Evolutionary conservation across 2,888 invertebrate species (phyloP).

Genomic region (Folsomia manolachei): DNA sequence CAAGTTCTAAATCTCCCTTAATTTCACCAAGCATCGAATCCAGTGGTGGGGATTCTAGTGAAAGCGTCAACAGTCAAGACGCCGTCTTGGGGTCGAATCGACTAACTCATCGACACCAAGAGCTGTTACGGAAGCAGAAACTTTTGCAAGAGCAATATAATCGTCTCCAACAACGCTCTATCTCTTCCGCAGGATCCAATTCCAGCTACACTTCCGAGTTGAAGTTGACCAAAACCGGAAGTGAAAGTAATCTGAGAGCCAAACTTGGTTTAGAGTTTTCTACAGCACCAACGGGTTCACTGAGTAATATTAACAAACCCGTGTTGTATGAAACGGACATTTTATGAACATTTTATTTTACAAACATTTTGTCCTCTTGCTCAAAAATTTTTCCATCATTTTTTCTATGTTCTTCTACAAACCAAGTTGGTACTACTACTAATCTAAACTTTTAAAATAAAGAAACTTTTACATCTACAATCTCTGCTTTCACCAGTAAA

Average conservation of each 20-base stretch:
- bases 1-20: constrained; percentile 81
- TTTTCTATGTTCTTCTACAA: constrained; percentile 32
- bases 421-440: background rate
- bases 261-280: constrained; percentile 67
- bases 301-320: constrained; percentile 47
- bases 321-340: constrained; percentile 81
- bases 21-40: constrained; percentile 68
- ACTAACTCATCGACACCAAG: constrained; percentile 83
- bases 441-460: background rate
- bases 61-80: constrained; percentile 51
- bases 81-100: constrained; percentile 49
- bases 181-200: constrained; percentile 52
- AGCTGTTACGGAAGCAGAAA: constrained; percentile 79
- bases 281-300: constrained; percentile 46
- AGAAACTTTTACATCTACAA: background rate
- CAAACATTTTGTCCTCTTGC: too few relatives aligned
- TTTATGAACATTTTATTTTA: constrained; percentile 65
- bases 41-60: constrained; percentile 46
- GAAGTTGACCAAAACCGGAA: constrained; percentile 77
- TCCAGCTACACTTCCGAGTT: constrained; percentile 29
- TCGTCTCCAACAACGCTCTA: constrained; percentile 65
- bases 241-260: constrained; percentile 78
- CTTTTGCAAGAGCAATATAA: constrained; percentile 89
- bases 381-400: constrained; percentile 48
- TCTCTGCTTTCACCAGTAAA: too few relatives aligned